Evolutionary conservation across 1,140 invertebrate genomes (phyloP).

Genomic region (Drosophila azteca): DNA sequence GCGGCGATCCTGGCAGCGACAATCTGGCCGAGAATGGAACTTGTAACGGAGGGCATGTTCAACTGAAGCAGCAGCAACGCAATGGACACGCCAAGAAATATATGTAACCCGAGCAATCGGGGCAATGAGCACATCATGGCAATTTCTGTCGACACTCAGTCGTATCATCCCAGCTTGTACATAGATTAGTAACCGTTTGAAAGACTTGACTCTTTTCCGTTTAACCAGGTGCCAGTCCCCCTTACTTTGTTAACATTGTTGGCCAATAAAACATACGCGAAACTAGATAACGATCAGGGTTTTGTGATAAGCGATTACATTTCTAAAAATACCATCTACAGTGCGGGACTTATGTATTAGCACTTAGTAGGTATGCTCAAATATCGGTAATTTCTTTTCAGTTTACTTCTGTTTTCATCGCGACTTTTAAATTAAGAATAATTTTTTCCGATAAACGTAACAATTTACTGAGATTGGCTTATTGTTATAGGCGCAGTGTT

Average conservation of each 20-base stretch:
- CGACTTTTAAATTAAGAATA: no score
- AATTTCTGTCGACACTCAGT: conserved; percentile 18
- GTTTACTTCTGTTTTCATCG: no score
- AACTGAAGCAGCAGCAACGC: conserved; percentile 43
- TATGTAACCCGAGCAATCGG: conserved; percentile 36
- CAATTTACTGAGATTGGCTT: no score
- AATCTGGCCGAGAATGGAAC: conserved; percentile 19
- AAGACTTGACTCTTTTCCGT: conserved; percentile 18
- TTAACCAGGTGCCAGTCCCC: conserved; percentile 4
- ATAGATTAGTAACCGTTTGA: conserved; percentile 39
- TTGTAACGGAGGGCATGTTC: conserved; percentile 27
- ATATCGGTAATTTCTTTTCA: no score
- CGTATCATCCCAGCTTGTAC: conserved; percentile 31
- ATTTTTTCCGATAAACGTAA: no score
- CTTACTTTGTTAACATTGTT: conserved; percentile 49
- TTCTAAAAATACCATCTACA: background rate
- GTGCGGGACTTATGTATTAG: no score
- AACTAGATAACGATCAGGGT: conserved; percentile 20
- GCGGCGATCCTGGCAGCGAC: conserved; percentile 38
- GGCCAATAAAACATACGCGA: conserved; percentile 53
- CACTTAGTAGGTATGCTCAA: no score
- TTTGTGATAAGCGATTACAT: background rate
- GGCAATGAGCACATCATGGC: conserved; percentile 16
- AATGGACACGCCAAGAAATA: conserved; percentile 65
- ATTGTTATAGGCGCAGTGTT: no score